Percentiles rank a stretch among this genome's conserved stretches.
phyloP scores from a whole-genome alignment of 2,113 vertebrate species.

The Thamnophis sirtalis region DNA sequence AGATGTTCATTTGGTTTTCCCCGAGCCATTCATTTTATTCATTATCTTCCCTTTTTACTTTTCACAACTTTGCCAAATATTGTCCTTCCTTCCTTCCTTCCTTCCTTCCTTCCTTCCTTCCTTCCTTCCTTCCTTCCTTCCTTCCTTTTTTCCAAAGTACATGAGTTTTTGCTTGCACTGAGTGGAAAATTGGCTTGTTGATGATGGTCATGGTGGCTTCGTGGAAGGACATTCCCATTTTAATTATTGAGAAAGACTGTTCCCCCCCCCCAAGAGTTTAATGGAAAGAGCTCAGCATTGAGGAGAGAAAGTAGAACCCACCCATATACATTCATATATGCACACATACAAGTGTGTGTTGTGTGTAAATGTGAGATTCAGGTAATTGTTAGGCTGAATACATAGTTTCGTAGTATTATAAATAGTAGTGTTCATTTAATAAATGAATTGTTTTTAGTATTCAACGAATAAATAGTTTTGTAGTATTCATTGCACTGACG shows the following conservation, averaged over 20 bases:
- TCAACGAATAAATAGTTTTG: not conserved
- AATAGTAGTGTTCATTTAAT: not conserved
- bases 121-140: not conserved
- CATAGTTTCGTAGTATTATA: not conserved
- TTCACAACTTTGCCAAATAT: not conserved
- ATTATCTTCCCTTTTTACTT: not conserved
- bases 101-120: no score
- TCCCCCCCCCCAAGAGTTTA: not conserved
- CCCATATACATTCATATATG: not conserved
- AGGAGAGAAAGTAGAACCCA: not conserved
- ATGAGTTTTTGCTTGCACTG: not conserved
- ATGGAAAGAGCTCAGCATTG: not conserved
- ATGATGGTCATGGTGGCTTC: not conserved
- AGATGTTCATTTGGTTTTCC: not conserved
- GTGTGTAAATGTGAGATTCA: not conserved
- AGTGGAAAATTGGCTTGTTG: not conserved
- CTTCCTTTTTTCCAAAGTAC: not conserved
- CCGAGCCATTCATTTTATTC: not conserved
- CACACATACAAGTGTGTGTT: not conserved
- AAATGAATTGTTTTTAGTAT: not conserved
- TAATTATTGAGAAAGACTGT: not conserved
- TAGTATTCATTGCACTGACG: not conserved
- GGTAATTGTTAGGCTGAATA: not conserved
- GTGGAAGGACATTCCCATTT: not conserved
- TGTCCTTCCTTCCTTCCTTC: not conserved